Percentiles rank a stretch among this genome's conserved stretches.
These are phyloP conservation scores for Luperina nickerlii DNA, from an alignment of 2,888 invertebrate species.

Conservation along the genomic window DNA sequence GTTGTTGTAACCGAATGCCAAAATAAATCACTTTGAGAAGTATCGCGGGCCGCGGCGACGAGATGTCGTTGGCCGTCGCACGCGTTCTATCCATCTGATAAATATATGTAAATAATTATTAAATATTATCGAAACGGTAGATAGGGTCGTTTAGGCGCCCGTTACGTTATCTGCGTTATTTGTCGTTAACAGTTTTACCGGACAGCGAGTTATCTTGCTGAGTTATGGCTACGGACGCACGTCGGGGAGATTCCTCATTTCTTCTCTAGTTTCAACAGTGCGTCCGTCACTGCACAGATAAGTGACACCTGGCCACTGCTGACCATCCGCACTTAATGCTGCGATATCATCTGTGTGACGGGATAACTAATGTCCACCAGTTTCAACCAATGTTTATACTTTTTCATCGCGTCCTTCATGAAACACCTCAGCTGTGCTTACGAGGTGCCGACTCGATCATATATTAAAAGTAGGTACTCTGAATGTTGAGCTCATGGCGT, in stretches of 20 bases:
- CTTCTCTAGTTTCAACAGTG: constrained; percentile 82
- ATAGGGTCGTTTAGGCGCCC: constrained; percentile 88
- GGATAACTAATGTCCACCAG: constrained; percentile 59
- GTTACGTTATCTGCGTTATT: constrained; percentile 88
- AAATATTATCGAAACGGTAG: constrained; percentile 87
- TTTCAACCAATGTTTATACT: constrained; percentile 56
- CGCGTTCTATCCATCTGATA: constrained; percentile 87
- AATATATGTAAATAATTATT: constrained; percentile 88
- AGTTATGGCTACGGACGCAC: constrained; percentile 82
- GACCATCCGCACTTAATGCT: constrained; percentile 63
- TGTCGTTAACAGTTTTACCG: constrained; percentile 87
- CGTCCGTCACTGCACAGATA: constrained; percentile 78
- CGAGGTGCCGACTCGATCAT: not conserved
- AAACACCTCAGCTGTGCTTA: constrained; percentile 6
- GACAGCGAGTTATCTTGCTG: constrained; percentile 85
- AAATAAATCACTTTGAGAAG: constrained; percentile 78
- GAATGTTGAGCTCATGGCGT: constrained; percentile 13
- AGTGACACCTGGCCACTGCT: constrained; percentile 70
- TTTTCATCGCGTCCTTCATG: constrained; percentile 53
- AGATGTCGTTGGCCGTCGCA: constrained; percentile 78
- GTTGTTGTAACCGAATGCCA: constrained; percentile 72
- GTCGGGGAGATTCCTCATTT: constrained; percentile 75
- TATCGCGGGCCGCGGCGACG: constrained; percentile 72
- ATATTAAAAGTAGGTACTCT: constrained; percentile 12
- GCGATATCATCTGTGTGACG: constrained; percentile 66